Conservation (phyloP, 2,797 vertebrate species). For the Lagorchestes hirsutus region DNA sequence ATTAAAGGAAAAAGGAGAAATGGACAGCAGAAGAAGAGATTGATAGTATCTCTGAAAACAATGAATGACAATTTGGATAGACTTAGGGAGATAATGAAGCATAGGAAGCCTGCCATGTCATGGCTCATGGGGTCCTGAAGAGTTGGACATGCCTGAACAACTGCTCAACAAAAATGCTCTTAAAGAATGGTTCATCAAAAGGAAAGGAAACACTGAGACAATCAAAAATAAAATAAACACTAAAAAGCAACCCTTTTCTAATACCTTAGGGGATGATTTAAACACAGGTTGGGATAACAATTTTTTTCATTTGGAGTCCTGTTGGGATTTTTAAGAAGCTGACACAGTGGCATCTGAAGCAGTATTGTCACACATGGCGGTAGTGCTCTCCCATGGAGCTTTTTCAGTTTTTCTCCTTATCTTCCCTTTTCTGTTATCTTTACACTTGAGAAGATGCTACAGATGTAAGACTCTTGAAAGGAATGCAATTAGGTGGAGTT, state of each 20-base stretch:
- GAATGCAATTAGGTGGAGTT: not conserved
- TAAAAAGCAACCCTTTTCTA: not conserved
- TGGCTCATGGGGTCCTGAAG: no score
- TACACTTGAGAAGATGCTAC: not conserved
- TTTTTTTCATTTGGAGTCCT: not conserved
- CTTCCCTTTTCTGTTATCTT: conserved; percentile 22
- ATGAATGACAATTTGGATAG: not conserved
- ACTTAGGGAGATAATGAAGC: not conserved
- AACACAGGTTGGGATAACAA: not conserved
- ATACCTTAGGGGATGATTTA: not conserved
- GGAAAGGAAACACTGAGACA: not conserved
- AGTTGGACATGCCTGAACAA: not conserved
- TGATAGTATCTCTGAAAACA: not conserved
- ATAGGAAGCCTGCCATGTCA: not conserved
- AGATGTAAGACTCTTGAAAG: conserved; percentile 2
- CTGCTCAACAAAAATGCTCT: not conserved
- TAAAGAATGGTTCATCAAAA: not conserved
- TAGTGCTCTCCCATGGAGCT: not conserved
- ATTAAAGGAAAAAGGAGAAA: not conserved
- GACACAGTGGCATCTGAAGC: rapidly evolving
- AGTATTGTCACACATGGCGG: not conserved
- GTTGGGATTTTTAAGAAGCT: not conserved
- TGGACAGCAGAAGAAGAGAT: not conserved
- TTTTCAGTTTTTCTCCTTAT: not conserved
- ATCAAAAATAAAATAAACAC: not conserved